These are phyloP conservation scores for Monopterus albus DNA, from an alignment of 2,113 vertebrate species.

Conservation along the genomic window DNA sequence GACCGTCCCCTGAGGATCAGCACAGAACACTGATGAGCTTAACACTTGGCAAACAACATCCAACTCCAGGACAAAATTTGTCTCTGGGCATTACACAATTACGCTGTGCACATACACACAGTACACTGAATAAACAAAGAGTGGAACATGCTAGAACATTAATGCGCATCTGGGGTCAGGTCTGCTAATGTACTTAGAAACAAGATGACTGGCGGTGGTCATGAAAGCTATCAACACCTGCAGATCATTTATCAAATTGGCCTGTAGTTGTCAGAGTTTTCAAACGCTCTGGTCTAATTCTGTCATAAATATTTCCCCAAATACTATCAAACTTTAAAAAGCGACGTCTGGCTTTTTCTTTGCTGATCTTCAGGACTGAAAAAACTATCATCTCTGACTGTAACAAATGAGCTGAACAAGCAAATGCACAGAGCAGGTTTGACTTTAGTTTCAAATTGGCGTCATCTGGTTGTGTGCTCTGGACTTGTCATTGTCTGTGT, in stretches of 20 bases:
- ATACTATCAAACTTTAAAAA: constrained; percentile 45
- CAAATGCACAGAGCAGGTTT: constrained; percentile 1
- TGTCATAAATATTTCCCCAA: constrained; percentile 46
- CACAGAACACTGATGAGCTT: constrained; percentile 66
- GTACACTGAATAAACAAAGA: constrained; percentile 60
- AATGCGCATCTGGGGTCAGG: constrained; percentile 67
- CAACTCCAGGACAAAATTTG: constrained; percentile 29
- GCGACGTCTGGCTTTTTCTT: constrained; percentile 19
- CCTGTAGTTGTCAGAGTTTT: constrained; percentile 45
- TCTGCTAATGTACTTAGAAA: constrained; percentile 73
- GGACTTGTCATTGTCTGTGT: constrained; percentile 41
- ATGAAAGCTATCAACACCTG: constrained; percentile 64
- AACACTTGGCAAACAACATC: constrained; percentile 55
- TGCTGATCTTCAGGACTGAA: not conserved
- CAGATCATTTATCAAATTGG: constrained; percentile 74
- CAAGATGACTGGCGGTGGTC: constrained; percentile 51
- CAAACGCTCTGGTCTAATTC: constrained; percentile 34
- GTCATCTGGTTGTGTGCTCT: constrained; percentile 32
- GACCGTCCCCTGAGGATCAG: constrained; percentile 43
- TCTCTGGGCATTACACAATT: constrained; percentile 41
- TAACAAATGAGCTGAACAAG: constrained; percentile 27
- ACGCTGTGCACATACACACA: not conserved
- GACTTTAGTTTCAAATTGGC: constrained; percentile 11
- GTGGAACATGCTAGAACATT: constrained; percentile 64
- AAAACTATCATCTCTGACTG: constrained; percentile 21